Evolutionary conservation across 2,797 vertebrate species (phyloP).

Genomic region (Gymnothorax javanicus): DNA sequence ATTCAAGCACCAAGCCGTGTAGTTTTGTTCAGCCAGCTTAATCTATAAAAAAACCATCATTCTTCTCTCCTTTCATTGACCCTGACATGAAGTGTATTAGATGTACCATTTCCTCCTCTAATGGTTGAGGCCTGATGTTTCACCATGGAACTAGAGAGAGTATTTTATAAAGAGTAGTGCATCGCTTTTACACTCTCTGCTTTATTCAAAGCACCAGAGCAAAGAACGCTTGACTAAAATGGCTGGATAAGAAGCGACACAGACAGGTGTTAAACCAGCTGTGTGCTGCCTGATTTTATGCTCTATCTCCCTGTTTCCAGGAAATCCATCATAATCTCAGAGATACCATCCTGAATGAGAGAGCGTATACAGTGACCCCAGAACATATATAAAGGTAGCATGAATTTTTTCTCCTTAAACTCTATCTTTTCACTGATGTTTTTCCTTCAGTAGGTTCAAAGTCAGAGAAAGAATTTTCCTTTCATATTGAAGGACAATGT

Average conservation of each 20-base stretch:
- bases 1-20: conserved; percentile 27
- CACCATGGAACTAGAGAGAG: conserved; percentile 43
- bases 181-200: conserved; percentile 45
- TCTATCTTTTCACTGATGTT: too few species aligned
- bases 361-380: neutral
- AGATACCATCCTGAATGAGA: neutral
- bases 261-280: neutral
- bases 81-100: conserved; percentile 53
- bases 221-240: conserved; percentile 41
- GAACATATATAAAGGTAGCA: too few species aligned
- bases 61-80: conserved; percentile 42
- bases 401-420: too few species aligned
- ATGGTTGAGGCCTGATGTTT: conserved; percentile 65
- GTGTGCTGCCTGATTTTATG: conserved; percentile 22
- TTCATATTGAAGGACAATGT: too few species aligned
- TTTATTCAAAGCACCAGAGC: conserved; percentile 26
- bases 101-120: conserved; percentile 61
- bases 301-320: neutral
- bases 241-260: conserved; percentile 47
- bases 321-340: neutral
- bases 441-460: too few species aligned
- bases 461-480: too few species aligned
- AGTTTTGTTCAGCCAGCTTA: conserved; percentile 35
- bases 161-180: conserved; percentile 48
- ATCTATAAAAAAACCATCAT: conserved; percentile 37